Percentiles rank a stretch among this genome's conserved stretches.
Evolutionary conservation across 2,113 vertebrate genomes (phyloP).

Genomic region (Oryzias javanicus): DNA sequence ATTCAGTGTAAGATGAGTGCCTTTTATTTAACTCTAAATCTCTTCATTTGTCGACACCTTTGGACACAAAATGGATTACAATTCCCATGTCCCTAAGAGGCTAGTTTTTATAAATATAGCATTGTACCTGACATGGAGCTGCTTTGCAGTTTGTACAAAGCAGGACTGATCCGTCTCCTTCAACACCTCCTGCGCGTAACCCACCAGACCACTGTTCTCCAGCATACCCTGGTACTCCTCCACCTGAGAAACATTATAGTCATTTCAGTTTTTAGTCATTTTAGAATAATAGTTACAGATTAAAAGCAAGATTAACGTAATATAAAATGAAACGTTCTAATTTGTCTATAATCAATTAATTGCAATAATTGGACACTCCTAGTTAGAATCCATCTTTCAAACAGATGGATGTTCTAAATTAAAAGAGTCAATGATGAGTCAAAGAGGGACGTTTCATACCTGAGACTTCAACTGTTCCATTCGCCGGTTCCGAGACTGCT

Average conservation of each 20-base stretch:
- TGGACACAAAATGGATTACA: no score
- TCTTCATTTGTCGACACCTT: no score
- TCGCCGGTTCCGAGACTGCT: conserved; percentile 81
- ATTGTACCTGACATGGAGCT: conserved; percentile 88
- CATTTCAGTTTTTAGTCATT: not conserved
- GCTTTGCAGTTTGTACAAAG: conserved; percentile 97
- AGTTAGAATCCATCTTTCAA: no score
- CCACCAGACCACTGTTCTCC: conserved; percentile 94
- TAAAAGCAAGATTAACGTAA: no score
- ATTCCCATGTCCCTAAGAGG: no score
- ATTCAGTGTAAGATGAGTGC: no score
- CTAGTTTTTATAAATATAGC: not conserved
- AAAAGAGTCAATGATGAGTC: not conserved
- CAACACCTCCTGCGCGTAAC: conserved; percentile 96
- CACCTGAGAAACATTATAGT: conserved; percentile 49
- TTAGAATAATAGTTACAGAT: no score
- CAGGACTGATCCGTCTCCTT: conserved; percentile 97
- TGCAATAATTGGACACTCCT: no score
- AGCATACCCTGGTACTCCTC: conserved; percentile 97
- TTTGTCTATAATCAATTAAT: no score
- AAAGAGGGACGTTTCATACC: conserved; percentile 27
- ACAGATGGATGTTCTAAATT: no score
- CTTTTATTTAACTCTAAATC: no score
- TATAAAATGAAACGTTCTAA: no score
- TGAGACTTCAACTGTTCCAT: conserved; percentile 85